These are phyloP conservation scores for Sinelater perroti DNA, from an alignment of 2,888 invertebrate species.

Conservation along the genomic window DNA sequence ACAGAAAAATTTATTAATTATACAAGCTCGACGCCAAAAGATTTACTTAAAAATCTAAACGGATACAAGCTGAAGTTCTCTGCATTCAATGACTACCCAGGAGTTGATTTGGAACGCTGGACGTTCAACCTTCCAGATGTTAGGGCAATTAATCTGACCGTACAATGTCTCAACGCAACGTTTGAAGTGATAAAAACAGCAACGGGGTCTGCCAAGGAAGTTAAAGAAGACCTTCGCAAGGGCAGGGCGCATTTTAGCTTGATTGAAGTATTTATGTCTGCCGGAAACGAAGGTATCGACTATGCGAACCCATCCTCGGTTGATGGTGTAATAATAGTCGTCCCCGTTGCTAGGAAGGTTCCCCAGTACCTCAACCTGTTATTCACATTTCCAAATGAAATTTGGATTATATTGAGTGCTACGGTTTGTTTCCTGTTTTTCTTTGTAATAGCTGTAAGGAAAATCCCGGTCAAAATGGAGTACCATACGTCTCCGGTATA, in stretches of 20 bases:
- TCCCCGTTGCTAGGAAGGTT: neutral
- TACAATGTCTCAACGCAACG: neutral
- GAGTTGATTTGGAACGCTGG: neutral
- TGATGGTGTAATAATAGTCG: constrained; percentile 1
- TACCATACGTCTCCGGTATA: neutral
- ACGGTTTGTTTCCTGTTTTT: neutral
- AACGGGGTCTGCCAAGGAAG: neutral
- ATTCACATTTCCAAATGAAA: neutral
- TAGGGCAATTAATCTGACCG: neutral
- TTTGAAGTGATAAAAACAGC: neutral
- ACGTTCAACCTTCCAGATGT: neutral
- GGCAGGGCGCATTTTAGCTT: neutral
- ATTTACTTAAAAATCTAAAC: neutral
- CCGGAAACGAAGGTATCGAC: neutral
- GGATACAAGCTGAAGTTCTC: neutral
- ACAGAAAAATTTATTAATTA: neutral
- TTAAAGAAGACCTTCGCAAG: neutral
- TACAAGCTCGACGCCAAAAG: neutral
- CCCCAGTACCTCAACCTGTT: constrained; percentile 1
- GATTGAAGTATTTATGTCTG: neutral
- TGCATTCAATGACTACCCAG: neutral
- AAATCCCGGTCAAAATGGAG: neutral
- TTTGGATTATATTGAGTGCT: neutral
- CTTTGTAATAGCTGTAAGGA: neutral
- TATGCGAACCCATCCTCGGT: constrained; percentile 1